Percentiles rank a stretch among this genome's conserved stretches.
Conservation (phyloP, 64 coral and sea anemone genomes). For the Montipora sp. region DNA sequence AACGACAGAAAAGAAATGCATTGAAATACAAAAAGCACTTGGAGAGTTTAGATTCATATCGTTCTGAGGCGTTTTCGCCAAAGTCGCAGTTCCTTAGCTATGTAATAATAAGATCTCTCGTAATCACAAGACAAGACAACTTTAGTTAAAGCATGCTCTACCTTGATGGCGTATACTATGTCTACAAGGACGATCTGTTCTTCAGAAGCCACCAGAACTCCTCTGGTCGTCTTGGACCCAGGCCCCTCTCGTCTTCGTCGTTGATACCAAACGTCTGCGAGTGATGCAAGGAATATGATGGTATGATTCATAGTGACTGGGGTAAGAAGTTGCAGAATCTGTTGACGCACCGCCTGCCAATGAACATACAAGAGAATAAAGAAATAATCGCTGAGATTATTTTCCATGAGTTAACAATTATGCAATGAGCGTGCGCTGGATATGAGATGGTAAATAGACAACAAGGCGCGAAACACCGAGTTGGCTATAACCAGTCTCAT, state of each 20-base stretch:
- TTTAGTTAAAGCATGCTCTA: neutral
- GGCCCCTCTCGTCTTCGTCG: slow-evolving; percentile 66
- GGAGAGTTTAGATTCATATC: no score
- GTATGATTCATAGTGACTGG: slow-evolving; percentile 95
- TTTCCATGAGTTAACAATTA: no score
- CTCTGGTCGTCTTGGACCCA: slow-evolving; percentile 34
- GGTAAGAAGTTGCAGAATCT: slow-evolving; percentile 87
- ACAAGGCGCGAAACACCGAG: no score
- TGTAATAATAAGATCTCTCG: neutral
- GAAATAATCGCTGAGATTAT: neutral
- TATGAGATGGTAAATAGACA: no score
- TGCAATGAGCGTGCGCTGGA: no score
- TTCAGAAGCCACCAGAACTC: slow-evolving; percentile 74
- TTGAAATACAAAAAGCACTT: no score
- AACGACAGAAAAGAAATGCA: no score
- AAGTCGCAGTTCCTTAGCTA: no score
- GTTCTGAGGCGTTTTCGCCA: no score
- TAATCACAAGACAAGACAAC: neutral
- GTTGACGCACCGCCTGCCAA: slow-evolving; percentile 82
- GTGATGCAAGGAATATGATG: slow-evolving; percentile 91
- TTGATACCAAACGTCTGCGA: slow-evolving; percentile 96
- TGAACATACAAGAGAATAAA: neutral
- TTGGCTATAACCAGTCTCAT: no score
- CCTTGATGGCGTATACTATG: slow-evolving; percentile 89
- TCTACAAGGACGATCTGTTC: slow-evolving; percentile 85